Conservation (phyloP, 2,797 vertebrate species). For the Oophaga sylvatica region DNA sequence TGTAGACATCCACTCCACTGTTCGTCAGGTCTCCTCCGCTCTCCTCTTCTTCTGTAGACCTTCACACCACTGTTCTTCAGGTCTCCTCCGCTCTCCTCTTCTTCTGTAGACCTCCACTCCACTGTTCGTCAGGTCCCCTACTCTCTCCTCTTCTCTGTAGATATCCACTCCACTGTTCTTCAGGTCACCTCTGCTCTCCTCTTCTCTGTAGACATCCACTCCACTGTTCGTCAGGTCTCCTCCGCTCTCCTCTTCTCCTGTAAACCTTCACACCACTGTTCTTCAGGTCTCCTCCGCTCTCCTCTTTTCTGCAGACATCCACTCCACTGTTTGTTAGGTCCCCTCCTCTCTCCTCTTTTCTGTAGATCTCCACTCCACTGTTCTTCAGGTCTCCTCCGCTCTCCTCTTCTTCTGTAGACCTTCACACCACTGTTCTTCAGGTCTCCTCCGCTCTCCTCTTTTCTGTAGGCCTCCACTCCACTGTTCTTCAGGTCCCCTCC, state of each 20-base stretch:
- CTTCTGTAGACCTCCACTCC: no score
- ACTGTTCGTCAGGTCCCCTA: no score
- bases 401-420: background rate
- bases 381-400: background rate
- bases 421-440: background rate
- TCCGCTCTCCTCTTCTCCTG: no score
- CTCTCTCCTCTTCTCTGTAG: no score
- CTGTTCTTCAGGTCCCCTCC: no score
- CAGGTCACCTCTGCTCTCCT: no score
- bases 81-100: background rate
- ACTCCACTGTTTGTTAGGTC: background rate
- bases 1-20: background rate
- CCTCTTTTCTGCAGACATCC: background rate
- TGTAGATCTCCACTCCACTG: background rate
- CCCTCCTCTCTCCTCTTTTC: background rate
- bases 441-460: background rate
- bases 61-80: background rate
- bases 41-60: background rate
- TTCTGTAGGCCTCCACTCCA: background rate
- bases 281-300: background rate
- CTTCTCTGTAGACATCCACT: background rate
- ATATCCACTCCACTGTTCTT: no score
- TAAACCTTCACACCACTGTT: no score
- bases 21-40: no score
- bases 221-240: background rate